phyloP scores from a whole-genome alignment of 1,140 invertebrate species.

The Laupala kohalensis region DNA sequence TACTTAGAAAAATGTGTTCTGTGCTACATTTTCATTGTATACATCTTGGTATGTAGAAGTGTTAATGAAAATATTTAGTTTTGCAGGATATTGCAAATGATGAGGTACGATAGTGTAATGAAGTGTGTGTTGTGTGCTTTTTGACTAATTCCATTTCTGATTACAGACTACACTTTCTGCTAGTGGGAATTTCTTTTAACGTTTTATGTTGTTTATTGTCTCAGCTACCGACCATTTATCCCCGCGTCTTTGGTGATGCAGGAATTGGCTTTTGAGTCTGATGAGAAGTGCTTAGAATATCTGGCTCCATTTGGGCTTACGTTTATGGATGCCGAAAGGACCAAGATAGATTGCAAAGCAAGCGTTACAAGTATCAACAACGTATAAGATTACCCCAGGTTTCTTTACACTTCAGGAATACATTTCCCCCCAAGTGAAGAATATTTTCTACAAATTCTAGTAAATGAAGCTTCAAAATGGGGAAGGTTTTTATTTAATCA shows the following conservation, averaged over 20 bases:
- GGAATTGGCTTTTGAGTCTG: constrained; percentile 72
- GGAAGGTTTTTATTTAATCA: background rate
- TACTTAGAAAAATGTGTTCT: background rate
- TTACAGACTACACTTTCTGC: constrained; percentile 10
- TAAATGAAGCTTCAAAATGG: background rate
- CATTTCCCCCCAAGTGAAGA: background rate
- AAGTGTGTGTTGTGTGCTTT: too few species aligned
- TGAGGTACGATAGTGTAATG: constrained; percentile 8
- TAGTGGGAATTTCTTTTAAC: background rate
- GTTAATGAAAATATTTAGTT: background rate
- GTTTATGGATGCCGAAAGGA: constrained; percentile 53
- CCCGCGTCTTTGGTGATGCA: constrained; percentile 69
- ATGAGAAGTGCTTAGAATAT: constrained; percentile 74
- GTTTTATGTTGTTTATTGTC: constrained; percentile 31
- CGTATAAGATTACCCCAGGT: constrained; percentile 3
- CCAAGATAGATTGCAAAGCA: constrained; percentile 74
- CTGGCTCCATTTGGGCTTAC: constrained; percentile 65
- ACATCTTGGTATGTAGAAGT: too few species aligned
- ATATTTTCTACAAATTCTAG: background rate
- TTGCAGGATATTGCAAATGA: constrained; percentile 21
- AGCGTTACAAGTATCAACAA: constrained; percentile 45
- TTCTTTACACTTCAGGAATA: background rate
- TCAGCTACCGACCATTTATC: constrained; percentile 85
- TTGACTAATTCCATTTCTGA: constrained; percentile 11
- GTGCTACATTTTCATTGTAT: too few species aligned